Evolutionary conservation across 2,113 vertebrate species (phyloP).

Genomic region (Chitala chitala): DNA sequence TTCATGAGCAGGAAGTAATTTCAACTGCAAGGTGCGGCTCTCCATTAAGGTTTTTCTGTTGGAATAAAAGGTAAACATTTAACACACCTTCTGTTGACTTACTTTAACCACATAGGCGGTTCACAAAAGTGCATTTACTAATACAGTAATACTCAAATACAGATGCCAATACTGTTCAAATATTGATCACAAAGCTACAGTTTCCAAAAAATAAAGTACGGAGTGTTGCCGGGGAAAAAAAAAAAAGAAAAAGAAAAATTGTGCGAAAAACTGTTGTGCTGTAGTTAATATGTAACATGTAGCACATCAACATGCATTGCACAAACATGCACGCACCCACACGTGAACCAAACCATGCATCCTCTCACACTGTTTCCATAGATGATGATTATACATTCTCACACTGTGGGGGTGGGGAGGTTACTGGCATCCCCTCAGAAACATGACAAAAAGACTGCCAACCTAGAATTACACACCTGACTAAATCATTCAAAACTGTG

Average conservation of each 20-base stretch:
- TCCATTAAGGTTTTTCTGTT: slow-evolving; percentile 50
- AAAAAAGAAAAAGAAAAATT: background rate
- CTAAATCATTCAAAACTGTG: background rate
- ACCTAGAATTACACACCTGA: background rate
- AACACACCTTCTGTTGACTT: slow-evolving; percentile 1
- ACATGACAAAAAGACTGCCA: background rate
- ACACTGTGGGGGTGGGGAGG: no score
- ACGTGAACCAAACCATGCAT: no score
- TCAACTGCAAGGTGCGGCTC: slow-evolving; percentile 8
- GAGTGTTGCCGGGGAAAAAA: no score
- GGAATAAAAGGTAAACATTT: slow-evolving; percentile 27
- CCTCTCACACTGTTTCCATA: no score
- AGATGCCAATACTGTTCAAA: background rate
- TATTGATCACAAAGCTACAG: background rate
- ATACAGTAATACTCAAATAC: background rate
- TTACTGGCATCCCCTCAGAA: no score
- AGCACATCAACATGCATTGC: no score
- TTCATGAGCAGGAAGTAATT: slow-evolving; percentile 9
- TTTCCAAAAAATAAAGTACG: no score
- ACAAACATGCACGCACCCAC: no score
- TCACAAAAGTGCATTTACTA: slow-evolving; percentile 14
- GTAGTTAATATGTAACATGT: background rate
- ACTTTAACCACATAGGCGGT: background rate
- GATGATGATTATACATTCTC: no score
- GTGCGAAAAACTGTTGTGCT: background rate